Evolutionary conservation across 1,140 invertebrate genomes (phyloP).

Genomic region (Pogonomyrmex californicus): DNA sequence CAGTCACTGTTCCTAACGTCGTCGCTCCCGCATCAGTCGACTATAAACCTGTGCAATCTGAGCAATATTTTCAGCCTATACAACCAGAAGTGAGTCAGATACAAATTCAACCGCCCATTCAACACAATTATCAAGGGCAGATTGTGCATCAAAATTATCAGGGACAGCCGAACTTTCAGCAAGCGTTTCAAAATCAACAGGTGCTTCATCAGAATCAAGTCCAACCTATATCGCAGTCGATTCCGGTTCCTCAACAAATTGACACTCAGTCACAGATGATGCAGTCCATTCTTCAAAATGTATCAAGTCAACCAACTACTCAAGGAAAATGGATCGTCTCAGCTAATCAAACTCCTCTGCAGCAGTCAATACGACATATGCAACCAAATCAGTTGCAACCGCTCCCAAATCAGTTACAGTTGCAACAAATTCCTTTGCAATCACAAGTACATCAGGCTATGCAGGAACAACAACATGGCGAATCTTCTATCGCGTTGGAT

Average conservation of each 20-base stretch:
- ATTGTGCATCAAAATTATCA: constrained; percentile 73
- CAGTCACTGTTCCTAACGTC: constrained; percentile 53
- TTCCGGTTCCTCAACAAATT: constrained; percentile 73
- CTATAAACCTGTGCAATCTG: constrained; percentile 77
- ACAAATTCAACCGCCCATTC: constrained; percentile 73
- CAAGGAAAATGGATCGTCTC: constrained; percentile 79
- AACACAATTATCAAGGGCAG: constrained; percentile 75
- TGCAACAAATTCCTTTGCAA: constrained; percentile 76
- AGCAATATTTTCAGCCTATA: constrained; percentile 84
- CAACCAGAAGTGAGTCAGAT: constrained; percentile 80
- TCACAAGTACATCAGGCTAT: constrained; percentile 75
- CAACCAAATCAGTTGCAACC: constrained; percentile 75
- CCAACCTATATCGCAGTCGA: constrained; percentile 69
- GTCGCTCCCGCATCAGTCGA: constrained; percentile 50
- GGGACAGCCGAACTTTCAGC: constrained; percentile 67
- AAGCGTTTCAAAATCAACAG: constrained; percentile 60
- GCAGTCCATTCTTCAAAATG: constrained; percentile 76
- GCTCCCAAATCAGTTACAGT: constrained; percentile 68
- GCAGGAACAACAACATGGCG: constrained; percentile 72
- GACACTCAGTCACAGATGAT: constrained; percentile 73
- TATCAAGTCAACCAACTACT: constrained; percentile 68
- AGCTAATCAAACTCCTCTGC: constrained; percentile 75
- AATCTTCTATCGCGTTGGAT: constrained; percentile 67
- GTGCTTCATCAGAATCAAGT: constrained; percentile 58
- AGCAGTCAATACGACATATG: constrained; percentile 78